Conservation (phyloP, 2,888 invertebrate species). For the Gibbula magus region DNA sequence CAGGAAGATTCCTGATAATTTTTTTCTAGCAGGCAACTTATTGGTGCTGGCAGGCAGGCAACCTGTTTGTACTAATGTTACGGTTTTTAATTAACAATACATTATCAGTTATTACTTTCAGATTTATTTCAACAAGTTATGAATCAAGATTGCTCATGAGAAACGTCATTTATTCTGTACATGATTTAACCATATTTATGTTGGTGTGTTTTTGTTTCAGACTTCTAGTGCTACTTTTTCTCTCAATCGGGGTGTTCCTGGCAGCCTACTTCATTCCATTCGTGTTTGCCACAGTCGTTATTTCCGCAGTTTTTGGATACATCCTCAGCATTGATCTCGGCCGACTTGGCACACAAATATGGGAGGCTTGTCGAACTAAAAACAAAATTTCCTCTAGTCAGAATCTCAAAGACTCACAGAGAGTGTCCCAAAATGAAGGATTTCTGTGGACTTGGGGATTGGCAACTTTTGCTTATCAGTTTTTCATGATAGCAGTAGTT, state of each 20-base stretch:
- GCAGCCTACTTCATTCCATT: conserved; percentile 62
- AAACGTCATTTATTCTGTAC: no score
- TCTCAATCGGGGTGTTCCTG: conserved; percentile 62
- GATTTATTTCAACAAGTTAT: no score
- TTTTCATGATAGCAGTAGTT: conserved; percentile 56
- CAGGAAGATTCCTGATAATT: no score
- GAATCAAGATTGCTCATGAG: no score
- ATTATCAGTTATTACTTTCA: no score
- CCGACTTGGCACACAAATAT: conserved; percentile 58
- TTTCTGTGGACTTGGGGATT: conserved; percentile 68
- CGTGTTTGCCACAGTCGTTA: conserved; percentile 58
- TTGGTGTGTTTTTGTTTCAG: conserved; percentile 48
- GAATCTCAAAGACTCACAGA: conserved; percentile 36
- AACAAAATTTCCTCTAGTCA: conserved; percentile 52
- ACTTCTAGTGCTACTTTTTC: conserved; percentile 54
- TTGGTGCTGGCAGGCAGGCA: no score
- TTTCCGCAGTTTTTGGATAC: conserved; percentile 66
- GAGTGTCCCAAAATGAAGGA: conserved; percentile 35
- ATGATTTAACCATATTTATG: no score
- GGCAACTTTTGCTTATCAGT: conserved; percentile 64
- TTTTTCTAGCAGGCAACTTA: no score
- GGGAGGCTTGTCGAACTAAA: conserved; percentile 43
- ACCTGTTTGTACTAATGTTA: no score
- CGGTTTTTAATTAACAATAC: no score
- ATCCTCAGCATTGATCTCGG: conserved; percentile 69